These are phyloP conservation scores for Tortricodes alternella DNA, from an alignment of 2,888 invertebrate species.

Conservation along the genomic window DNA sequence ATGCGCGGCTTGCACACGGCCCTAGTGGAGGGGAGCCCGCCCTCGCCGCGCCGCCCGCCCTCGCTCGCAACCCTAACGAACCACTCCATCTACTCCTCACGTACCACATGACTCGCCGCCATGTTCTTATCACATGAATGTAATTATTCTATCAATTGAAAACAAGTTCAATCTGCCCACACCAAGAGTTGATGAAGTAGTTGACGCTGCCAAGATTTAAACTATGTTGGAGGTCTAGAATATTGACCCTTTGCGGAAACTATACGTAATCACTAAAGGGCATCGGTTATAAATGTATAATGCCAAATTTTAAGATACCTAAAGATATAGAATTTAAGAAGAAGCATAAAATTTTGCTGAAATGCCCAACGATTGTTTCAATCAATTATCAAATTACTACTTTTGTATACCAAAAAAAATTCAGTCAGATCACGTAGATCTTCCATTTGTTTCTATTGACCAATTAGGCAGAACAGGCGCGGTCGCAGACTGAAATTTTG, in stretches of 20 bases:
- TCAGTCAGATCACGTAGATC: too few species aligned
- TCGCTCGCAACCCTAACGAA: constrained; percentile 44
- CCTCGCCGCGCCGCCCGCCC: constrained; percentile 39
- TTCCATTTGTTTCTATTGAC: too few species aligned
- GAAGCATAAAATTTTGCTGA: too few species aligned
- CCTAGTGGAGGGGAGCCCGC: constrained; percentile 71
- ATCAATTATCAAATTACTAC: too few species aligned
- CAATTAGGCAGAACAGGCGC: too few species aligned
- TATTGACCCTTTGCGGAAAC: constrained; percentile 3
- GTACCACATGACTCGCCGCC: neutral
- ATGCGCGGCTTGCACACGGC: constrained; percentile 81
- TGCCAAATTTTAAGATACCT: too few species aligned
- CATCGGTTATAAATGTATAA: too few species aligned
- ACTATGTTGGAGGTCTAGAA: constrained; percentile 11
- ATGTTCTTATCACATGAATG: constrained; percentile 6
- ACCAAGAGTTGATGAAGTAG: constrained; percentile 16
- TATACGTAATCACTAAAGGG: too few species aligned
- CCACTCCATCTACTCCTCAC: constrained; percentile 20
- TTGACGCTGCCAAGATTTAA: constrained; percentile 21
- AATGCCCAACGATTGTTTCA: too few species aligned
- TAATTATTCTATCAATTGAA: constrained; percentile 28
- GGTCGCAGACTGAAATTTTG: too few species aligned
- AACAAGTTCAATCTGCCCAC: constrained; percentile 26
- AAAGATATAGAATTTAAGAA: too few species aligned
- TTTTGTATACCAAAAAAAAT: too few species aligned